Conservation (phyloP, 2,888 invertebrate species). For the Melanophora roralis region DNA sequence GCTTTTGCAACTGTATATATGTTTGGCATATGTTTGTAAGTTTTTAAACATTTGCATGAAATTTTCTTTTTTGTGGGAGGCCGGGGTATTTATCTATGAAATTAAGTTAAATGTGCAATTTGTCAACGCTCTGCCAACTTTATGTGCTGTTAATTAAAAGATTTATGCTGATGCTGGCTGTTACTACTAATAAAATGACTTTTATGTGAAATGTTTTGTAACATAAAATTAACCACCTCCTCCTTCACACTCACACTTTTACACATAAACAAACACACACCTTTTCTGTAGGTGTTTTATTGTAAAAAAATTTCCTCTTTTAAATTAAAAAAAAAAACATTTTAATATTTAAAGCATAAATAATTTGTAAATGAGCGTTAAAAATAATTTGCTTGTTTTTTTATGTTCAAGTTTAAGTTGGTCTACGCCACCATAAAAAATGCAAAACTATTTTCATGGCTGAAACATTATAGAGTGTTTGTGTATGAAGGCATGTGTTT, state of each 20-base stretch:
- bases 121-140: conserved; percentile 51
- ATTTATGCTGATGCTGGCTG: conserved; percentile 56
- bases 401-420: conserved; percentile 30
- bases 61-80: neutral
- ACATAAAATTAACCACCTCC: conserved; percentile 42
- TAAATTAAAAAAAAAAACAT: no score
- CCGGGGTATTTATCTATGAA: conserved; percentile 59
- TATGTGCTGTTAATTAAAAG: conserved; percentile 55
- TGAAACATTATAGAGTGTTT: conserved; percentile 11
- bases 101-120: conserved; percentile 62
- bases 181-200: conserved; percentile 56
- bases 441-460: conserved; percentile 13
- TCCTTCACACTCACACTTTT: neutral
- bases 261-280: conserved; percentile 18
- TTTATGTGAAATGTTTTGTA: conserved; percentile 54
- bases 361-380: conserved; percentile 43
- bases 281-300: conserved; percentile 49
- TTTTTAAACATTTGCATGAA: neutral
- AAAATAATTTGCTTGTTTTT: conserved; percentile 43
- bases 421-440: conserved; percentile 21
- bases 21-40: neutral
- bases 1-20: conserved; percentile 18
- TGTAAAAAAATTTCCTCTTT: neutral
- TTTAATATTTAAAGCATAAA: conserved; percentile 36
- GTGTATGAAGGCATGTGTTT: neutral